Evolutionary conservation across 1,140 invertebrate genomes (phyloP).

Genomic region (Psilanteris sp.): DNA sequence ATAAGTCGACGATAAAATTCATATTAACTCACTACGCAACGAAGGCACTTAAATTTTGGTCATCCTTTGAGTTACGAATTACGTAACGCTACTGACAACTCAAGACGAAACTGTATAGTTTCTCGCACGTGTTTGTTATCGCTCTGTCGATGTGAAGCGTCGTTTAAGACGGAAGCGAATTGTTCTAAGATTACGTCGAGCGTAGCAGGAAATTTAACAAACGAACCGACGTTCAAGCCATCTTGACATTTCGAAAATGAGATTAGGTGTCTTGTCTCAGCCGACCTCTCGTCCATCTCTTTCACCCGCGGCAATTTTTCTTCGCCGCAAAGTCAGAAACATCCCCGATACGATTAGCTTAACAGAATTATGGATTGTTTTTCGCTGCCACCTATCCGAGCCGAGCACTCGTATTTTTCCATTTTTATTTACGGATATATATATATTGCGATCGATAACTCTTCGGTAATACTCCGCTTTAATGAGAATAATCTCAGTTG

Average conservation of each 20-base stretch:
- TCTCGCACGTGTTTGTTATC: slow-evolving; percentile 52
- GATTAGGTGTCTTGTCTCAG: slow-evolving; percentile 53
- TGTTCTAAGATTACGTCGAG: slow-evolving; percentile 55
- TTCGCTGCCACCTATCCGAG: slow-evolving; percentile 1
- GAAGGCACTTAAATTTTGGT: not conserved
- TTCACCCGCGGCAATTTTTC: slow-evolving; percentile 47
- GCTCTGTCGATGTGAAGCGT: slow-evolving; percentile 43
- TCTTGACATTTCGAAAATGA: slow-evolving; percentile 56
- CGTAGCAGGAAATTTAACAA: slow-evolving; percentile 19
- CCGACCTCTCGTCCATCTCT: slow-evolving; percentile 47
- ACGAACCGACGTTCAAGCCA: slow-evolving; percentile 23
- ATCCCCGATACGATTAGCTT: not conserved
- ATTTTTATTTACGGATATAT: slow-evolving; percentile 10
- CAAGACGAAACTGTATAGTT: slow-evolving; percentile 18
- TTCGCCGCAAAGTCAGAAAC: slow-evolving; percentile 18
- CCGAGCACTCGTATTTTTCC: slow-evolving; percentile 2
- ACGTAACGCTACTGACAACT: not conserved
- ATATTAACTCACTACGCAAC: too few relatives aligned
- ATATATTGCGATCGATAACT: slow-evolving; percentile 22
- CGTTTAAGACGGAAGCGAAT: slow-evolving; percentile 55
- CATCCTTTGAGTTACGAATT: not conserved
- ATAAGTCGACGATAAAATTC: too few relatives aligned
- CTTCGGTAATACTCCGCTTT: slow-evolving; percentile 2
- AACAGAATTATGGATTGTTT: slow-evolving; percentile 32
- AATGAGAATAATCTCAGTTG: slow-evolving; percentile 10